Conservation (phyloP, 2,797 vertebrate genomes). For the Lophura swinhoii region DNA sequence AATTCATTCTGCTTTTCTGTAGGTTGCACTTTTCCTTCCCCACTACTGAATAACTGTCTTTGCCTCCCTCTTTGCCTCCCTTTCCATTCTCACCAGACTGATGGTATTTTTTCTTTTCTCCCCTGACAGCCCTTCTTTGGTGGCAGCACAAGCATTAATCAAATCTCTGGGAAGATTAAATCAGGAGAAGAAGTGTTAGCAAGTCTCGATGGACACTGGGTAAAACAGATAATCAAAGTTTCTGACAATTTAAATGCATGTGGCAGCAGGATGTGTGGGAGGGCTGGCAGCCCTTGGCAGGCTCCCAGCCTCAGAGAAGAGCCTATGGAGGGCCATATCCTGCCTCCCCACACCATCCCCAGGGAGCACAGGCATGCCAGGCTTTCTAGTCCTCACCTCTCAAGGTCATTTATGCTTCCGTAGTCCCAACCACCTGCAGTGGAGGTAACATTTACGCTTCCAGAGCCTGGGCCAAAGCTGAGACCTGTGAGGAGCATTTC, state of each 20-base stretch:
- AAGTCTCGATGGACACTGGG: slow-evolving; percentile 92
- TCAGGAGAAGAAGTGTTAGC: slow-evolving; percentile 88
- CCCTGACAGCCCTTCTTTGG: slow-evolving; percentile 91
- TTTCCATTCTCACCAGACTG: not conserved
- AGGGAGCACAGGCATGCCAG: rapidly evolving
- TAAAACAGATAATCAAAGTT: slow-evolving; percentile 45
- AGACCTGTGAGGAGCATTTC: not conserved
- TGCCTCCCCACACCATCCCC: not conserved
- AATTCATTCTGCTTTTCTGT: not conserved
- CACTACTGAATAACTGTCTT: not conserved
- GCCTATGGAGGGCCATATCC: rapidly evolving
- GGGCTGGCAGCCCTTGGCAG: not conserved
- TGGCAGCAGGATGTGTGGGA: not conserved
- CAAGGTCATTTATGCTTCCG: not conserved
- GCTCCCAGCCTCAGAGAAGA: rapidly evolving
- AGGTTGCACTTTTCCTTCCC: not conserved
- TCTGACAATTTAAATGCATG: not conserved
- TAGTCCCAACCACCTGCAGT: not conserved
- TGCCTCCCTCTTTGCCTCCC: slow-evolving; percentile 1
- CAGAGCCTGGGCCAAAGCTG: not conserved
- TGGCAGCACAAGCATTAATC: slow-evolving; percentile 88
- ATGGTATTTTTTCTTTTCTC: not conserved
- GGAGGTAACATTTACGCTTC: not conserved
- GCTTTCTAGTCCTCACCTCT: not conserved
- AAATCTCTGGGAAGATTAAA: slow-evolving; percentile 92